phyloP scores from a whole-genome alignment of 2,888 invertebrate species.

The Acleris holmiana region DNA sequence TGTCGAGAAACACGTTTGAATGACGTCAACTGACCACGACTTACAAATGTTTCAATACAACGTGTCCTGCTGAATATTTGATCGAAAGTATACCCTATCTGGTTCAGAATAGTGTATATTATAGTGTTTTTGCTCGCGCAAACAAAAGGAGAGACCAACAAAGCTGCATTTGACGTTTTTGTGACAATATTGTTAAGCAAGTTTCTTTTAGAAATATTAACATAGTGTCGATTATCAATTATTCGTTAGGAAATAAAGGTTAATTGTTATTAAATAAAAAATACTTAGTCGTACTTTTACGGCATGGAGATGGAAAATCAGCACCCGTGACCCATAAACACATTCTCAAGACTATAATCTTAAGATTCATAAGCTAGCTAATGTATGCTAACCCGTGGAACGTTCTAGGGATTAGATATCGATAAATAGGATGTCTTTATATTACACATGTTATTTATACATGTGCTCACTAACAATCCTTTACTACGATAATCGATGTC shows the following conservation, averaged over 20 bases:
- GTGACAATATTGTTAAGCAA: constrained; percentile 17
- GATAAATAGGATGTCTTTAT: too few species aligned
- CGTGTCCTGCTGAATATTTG: neutral
- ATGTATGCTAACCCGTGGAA: too few species aligned
- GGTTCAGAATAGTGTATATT: neutral
- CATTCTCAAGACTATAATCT: too few species aligned
- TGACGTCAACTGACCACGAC: constrained; percentile 55
- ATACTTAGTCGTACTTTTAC: too few species aligned
- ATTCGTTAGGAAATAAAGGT: neutral
- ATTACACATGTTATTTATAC: too few species aligned
- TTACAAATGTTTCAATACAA: constrained; percentile 58
- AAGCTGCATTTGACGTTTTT: constrained; percentile 28
- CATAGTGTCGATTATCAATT: neutral
- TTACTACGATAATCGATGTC: too few species aligned
- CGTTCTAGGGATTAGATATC: too few species aligned
- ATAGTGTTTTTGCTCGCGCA: neutral
- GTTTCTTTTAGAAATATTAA: neutral
- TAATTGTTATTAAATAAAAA: neutral
- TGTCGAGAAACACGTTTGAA: constrained; percentile 64
- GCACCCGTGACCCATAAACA: too few species aligned
- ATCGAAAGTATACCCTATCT: constrained; percentile 6
- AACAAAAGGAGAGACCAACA: constrained; percentile 21
- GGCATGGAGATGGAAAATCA: too few species aligned
- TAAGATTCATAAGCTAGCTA: too few species aligned
- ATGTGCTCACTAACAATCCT: too few species aligned